These are phyloP conservation scores for Capreolus pygargus DNA, from an alignment of 2,113 vertebrate species.

Conservation along the genomic window DNA sequence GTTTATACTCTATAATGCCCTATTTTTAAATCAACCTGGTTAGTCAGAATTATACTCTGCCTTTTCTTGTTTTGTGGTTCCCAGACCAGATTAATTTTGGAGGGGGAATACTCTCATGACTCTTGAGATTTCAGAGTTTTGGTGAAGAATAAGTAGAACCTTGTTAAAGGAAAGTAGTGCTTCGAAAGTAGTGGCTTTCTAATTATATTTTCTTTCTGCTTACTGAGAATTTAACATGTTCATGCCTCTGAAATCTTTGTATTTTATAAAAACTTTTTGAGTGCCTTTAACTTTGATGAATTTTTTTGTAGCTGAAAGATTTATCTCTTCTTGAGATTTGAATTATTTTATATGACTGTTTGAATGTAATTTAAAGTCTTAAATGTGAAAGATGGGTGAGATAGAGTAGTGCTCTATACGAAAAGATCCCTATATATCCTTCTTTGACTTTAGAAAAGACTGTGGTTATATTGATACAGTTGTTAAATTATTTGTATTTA, in stretches of 20 bases:
- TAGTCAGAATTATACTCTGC: not conserved
- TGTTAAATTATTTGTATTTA: conserved; percentile 27
- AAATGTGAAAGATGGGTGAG: not conserved
- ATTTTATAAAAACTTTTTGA: not conserved
- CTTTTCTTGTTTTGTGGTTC: not conserved
- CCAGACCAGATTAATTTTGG: not conserved
- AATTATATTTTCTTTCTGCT: not conserved
- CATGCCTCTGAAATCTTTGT: not conserved
- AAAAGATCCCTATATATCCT: not conserved
- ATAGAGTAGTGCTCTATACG: not conserved
- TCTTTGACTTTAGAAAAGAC: conserved; percentile 23
- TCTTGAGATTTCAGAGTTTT: conserved; percentile 19
- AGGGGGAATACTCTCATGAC: not conserved
- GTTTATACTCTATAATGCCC: not conserved
- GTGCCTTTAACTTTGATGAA: not conserved
- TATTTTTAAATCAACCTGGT: not conserved
- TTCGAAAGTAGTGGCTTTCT: not conserved
- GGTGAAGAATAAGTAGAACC: not conserved
- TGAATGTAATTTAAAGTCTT: not conserved
- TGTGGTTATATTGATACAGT: not conserved
- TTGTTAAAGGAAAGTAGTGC: not conserved
- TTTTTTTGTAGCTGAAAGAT: not conserved
- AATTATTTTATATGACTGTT: conserved; percentile 11
- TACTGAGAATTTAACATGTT: not conserved
- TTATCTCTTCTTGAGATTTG: not conserved